These are phyloP conservation scores for Microctonus brassicae DNA, from an alignment of 2,888 invertebrate genomes.

Conservation along the genomic window DNA sequence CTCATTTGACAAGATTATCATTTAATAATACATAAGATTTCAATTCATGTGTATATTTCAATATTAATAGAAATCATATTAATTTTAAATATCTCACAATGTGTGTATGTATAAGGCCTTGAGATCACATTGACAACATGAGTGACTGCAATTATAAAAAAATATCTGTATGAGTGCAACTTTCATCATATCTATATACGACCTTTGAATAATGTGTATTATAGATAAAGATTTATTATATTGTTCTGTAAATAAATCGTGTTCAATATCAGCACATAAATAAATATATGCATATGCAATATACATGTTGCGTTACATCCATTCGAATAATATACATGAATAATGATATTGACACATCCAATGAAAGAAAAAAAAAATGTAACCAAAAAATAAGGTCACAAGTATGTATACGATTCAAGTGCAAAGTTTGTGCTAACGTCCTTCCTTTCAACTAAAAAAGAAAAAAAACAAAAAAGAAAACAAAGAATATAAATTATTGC, in stretches of 20 bases:
- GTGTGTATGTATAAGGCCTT: neutral
- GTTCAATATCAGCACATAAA: neutral
- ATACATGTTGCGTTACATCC: neutral
- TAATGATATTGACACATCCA: slow-evolving; percentile 1
- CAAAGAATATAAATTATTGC: slow-evolving; percentile 6
- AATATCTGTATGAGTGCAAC: too few species aligned
- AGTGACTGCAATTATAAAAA: neutral
- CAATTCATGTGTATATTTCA: neutral
- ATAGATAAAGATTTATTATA: neutral
- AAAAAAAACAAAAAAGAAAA: neutral
- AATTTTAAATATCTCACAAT: neutral
- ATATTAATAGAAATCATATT: neutral
- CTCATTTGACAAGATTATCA: neutral
- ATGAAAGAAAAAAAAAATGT: slow-evolving; percentile 9
- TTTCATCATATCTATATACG: too few species aligned
- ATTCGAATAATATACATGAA: neutral
- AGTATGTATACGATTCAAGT: neutral
- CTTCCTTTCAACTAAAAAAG: neutral
- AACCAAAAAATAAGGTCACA: slow-evolving; percentile 23
- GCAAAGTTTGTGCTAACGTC: neutral
- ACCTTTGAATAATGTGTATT: neutral
- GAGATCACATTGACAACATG: neutral
- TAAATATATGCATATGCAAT: neutral
- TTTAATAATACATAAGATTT: neutral
- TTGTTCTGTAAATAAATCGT: slow-evolving; percentile 22